These are phyloP conservation scores for Brotula barbata DNA, from an alignment of 2,797 vertebrate species.

Conservation along the genomic window DNA sequence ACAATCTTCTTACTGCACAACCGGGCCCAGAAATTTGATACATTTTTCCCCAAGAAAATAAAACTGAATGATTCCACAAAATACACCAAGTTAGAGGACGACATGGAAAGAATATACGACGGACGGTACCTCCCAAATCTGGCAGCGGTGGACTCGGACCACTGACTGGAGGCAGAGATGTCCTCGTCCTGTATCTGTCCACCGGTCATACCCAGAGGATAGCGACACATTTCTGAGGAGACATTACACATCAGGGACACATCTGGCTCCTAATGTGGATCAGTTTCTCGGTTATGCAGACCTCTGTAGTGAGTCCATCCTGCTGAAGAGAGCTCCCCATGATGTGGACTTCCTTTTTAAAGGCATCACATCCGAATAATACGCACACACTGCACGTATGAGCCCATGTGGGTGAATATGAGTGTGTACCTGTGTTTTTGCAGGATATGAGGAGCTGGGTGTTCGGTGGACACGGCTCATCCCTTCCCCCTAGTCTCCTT, in stretches of 20 bases:
- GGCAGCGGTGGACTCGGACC: constrained; percentile 97
- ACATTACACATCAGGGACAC: constrained; percentile 42
- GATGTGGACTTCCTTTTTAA: neutral
- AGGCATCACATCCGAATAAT: neutral
- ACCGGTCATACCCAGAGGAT: constrained; percentile 93
- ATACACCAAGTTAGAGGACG: neutral
- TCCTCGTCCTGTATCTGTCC: constrained; percentile 95
- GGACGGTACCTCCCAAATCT: constrained; percentile 90
- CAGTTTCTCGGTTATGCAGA: too few relatives aligned
- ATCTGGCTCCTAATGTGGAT: neutral
- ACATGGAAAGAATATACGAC: neutral
- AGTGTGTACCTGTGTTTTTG: constrained; percentile 18
- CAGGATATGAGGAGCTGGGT: constrained; percentile 36
- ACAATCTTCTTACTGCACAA: neutral
- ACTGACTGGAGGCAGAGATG: constrained; percentile 98
- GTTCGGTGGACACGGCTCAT: constrained; percentile 36
- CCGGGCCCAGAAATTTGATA: neutral
- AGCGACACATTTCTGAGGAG: constrained; percentile 89
- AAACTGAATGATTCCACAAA: neutral
- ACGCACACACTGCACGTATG: neutral
- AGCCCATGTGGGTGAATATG: neutral
- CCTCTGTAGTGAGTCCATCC: too few relatives aligned
- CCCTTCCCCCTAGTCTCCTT: constrained; percentile 47
- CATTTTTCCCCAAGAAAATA: neutral
- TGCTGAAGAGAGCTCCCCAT: too few relatives aligned